Conservation (phyloP, 2,797 vertebrate genomes). For the Tapirus indicus region DNA sequence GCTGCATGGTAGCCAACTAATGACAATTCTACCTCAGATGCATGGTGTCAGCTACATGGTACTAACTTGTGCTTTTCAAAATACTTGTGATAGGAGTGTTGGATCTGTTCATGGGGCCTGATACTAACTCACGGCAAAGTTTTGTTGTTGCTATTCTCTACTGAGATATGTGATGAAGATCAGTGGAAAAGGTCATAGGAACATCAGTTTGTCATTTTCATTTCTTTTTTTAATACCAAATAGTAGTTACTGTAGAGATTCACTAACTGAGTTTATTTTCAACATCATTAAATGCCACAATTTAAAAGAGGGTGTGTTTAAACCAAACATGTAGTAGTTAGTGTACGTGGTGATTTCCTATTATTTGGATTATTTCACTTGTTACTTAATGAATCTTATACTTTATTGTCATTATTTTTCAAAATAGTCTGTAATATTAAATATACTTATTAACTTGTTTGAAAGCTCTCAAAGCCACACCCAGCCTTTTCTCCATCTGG, state of each 20-base stretch:
- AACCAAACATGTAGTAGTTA: neutral
- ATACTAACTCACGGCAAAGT: neutral
- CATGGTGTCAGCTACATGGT: neutral
- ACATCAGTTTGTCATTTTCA: neutral
- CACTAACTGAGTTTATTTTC: slow-evolving; percentile 24
- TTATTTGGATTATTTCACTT: slow-evolving; percentile 16
- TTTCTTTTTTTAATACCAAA: neutral
- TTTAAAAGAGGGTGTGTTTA: slow-evolving; percentile 1
- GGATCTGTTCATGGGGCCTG: neutral
- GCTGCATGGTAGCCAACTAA: neutral
- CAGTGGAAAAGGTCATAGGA: neutral
- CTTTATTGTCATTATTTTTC: slow-evolving; percentile 6
- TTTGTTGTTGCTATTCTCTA: neutral
- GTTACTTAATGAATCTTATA: neutral
- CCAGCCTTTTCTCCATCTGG: neutral
- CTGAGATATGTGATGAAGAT: neutral
- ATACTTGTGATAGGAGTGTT: neutral
- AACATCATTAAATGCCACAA: neutral
- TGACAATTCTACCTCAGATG: neutral
- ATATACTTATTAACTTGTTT: neutral
- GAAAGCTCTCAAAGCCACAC: neutral
- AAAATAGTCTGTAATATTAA: neutral
- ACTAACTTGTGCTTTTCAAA: neutral
- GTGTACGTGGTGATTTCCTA: neutral
- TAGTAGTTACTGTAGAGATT: neutral